Evolutionary conservation across 2,888 invertebrate genomes (phyloP).

Genomic region (Hydropsyche betteni): DNA sequence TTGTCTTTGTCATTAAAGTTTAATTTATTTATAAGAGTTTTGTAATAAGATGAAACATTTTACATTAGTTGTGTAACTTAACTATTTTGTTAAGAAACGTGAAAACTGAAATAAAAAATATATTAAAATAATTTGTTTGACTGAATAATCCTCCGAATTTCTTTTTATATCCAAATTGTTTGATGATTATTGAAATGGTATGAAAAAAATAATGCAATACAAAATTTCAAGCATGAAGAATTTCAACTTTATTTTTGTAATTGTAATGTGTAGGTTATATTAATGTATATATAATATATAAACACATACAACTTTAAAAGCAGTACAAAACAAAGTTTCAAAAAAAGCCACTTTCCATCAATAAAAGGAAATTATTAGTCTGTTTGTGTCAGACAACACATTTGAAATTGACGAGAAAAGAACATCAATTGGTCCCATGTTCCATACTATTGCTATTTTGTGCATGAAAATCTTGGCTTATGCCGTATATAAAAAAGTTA

Average conservation of each 20-base stretch:
- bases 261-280: constrained; percentile 9
- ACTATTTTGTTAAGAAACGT: constrained; percentile 52
- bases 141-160: neutral
- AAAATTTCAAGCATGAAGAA: no score
- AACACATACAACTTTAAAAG: constrained; percentile 1
- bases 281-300: neutral
- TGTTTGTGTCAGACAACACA: constrained; percentile 7
- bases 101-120: constrained; percentile 48
- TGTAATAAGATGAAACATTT: constrained; percentile 50
- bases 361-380: constrained; percentile 6
- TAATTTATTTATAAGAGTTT: constrained; percentile 50
- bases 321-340: constrained; percentile 27
- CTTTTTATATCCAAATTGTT: no score
- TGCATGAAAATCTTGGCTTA: constrained; percentile 1
- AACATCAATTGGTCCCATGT: constrained; percentile 45
- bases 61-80: constrained; percentile 48
- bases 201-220: neutral
- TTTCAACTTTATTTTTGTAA: constrained; percentile 9
- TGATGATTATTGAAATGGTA: neutral
- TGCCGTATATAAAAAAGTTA: no score
- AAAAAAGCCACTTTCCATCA: neutral
- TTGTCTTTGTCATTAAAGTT: constrained; percentile 46
- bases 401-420: constrained; percentile 23
- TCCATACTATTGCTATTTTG: constrained; percentile 39
- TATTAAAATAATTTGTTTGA: constrained; percentile 10